These are phyloP conservation scores for Nymphalis urticae DNA, from an alignment of 2,888 invertebrate genomes.

Conservation along the genomic window DNA sequence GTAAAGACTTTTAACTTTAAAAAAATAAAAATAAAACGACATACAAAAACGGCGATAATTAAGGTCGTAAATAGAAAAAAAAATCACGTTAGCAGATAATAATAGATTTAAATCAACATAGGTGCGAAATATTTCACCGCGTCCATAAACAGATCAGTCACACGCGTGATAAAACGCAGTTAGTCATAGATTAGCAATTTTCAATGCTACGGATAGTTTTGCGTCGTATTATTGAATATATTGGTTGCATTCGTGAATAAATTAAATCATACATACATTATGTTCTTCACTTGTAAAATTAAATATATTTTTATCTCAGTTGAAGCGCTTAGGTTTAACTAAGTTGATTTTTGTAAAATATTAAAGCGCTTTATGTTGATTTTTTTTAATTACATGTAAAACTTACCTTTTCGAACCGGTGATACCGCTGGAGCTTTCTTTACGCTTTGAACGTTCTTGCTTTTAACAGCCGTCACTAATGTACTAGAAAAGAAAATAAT, in stretches of 20 bases:
- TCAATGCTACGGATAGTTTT: slow-evolving; percentile 49
- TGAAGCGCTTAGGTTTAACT: neutral
- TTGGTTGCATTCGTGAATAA: slow-evolving; percentile 6
- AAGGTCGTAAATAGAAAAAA: too few species aligned
- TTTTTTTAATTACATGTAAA: too few species aligned
- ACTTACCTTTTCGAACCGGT: slow-evolving; percentile 59
- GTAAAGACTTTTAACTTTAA: too few species aligned
- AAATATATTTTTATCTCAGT: neutral
- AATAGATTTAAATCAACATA: neutral
- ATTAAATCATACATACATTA: neutral
- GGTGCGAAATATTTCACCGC: slow-evolving; percentile 14
- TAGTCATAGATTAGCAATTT: slow-evolving; percentile 62
- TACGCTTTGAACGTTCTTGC: slow-evolving; percentile 48
- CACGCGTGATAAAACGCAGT: slow-evolving; percentile 44
- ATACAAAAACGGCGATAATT: too few species aligned
- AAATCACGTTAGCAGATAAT: too few species aligned
- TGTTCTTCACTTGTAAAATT: neutral
- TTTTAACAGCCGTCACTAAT: slow-evolving; percentile 53
- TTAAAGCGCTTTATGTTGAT: too few species aligned
- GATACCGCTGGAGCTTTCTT: slow-evolving; percentile 64
- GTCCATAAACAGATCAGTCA: slow-evolving; percentile 21
- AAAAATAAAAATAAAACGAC: too few species aligned
- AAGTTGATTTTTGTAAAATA: too few species aligned
- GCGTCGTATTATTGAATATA: slow-evolving; percentile 27
- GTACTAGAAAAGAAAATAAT: slow-evolving; percentile 52